phyloP scores from a whole-genome alignment of 2,888 invertebrate species.

The Drosophila helvetica region DNA sequence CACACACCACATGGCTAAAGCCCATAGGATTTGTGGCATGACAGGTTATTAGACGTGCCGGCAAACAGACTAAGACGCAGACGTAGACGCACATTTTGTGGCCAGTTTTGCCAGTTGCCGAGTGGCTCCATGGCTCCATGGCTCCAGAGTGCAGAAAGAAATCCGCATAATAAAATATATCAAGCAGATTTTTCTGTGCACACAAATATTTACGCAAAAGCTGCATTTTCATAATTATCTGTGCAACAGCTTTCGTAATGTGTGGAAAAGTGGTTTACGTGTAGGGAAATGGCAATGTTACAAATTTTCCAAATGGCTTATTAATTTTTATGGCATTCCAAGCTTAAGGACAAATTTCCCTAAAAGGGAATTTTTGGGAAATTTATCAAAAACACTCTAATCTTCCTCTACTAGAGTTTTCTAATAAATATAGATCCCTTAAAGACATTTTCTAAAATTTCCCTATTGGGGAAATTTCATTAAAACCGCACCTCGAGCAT shows the following conservation, averaged over 20 bases:
- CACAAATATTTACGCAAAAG: slow-evolving; percentile 41
- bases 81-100: slow-evolving; percentile 68
- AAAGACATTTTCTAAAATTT: not conserved
- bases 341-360: too few relatives aligned
- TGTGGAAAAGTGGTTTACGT: slow-evolving; percentile 31
- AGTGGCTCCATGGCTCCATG: not conserved
- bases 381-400: too few relatives aligned
- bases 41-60: slow-evolving; percentile 82
- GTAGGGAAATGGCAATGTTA: slow-evolving; percentile 8
- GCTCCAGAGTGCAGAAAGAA: slow-evolving; percentile 33
- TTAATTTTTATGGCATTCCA: too few relatives aligned
- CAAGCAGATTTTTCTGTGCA: slow-evolving; percentile 44
- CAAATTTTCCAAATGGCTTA: slow-evolving; percentile 11
- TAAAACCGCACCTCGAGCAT: not conserved
- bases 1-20: slow-evolving; percentile 8
- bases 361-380: not conserved
- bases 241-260: slow-evolving; percentile 60
- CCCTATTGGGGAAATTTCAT: slow-evolving; percentile 5
- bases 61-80: slow-evolving; percentile 56
- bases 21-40: slow-evolving; percentile 77
- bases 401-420: too few relatives aligned
- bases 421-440: too few relatives aligned
- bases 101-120: slow-evolving; percentile 67
- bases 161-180: slow-evolving; percentile 57
- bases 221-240: slow-evolving; percentile 47